These are phyloP conservation scores for Sebastes kiyomatsui DNA, from an alignment of 2,797 vertebrate genomes.

Conservation along the genomic window DNA sequence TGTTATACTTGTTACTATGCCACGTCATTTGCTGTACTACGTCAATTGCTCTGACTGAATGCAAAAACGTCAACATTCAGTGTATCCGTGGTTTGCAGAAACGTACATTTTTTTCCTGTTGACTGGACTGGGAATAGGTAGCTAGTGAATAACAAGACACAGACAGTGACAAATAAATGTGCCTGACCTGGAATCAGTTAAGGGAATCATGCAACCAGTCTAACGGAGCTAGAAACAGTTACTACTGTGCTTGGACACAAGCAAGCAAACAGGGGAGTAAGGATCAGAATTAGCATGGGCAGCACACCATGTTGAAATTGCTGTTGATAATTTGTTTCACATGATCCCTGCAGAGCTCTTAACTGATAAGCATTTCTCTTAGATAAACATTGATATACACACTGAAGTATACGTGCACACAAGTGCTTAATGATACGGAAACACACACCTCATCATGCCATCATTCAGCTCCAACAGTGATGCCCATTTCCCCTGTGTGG, in stretches of 20 bases:
- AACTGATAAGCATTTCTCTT: conserved; percentile 31
- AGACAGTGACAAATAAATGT: conserved; percentile 2
- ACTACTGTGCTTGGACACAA: not conserved
- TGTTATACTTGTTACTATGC: not conserved
- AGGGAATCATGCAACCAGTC: not conserved
- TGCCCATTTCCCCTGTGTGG: not conserved
- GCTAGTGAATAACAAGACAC: not conserved
- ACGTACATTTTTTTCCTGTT: not conserved
- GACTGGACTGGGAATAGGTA: not conserved
- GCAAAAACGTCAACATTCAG: not conserved
- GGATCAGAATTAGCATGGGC: conserved; percentile 30
- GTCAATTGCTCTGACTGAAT: not conserved
- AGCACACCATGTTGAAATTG: conserved; percentile 15
- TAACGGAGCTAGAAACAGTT: not conserved
- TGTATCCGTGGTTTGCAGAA: not conserved
- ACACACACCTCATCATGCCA: not conserved
- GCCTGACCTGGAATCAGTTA: not conserved
- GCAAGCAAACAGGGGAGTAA: not conserved
- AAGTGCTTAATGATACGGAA: conserved; percentile 11
- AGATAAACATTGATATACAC: not conserved
- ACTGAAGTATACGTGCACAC: not conserved
- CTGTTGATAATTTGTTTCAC: conserved; percentile 37
- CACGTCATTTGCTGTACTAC: not conserved
- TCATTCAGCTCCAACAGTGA: not conserved
- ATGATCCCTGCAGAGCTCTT: not conserved